These are phyloP conservation scores for Amia ocellicauda DNA, from an alignment of 2,113 vertebrate genomes.

Conservation along the genomic window DNA sequence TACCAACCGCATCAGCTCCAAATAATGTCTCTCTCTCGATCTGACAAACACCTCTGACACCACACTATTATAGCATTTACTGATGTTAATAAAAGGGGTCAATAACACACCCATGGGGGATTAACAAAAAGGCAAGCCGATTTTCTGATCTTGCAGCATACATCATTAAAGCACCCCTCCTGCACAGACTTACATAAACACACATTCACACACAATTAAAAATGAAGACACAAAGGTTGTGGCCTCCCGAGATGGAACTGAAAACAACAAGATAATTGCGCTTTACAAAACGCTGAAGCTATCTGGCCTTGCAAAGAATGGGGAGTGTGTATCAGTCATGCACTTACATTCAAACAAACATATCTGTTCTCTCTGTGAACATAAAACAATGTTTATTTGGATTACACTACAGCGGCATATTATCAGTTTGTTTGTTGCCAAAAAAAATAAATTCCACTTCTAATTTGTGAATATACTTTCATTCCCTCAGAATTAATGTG, in stretches of 20 bases:
- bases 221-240: conserved; percentile 40
- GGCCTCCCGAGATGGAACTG: conserved; percentile 38
- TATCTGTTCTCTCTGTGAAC: conserved; percentile 3
- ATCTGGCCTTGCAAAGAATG: conserved; percentile 37
- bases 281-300: conserved; percentile 45
- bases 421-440: conserved; percentile 45
- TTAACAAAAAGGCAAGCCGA: conserved; percentile 46
- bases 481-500: conserved; percentile 38
- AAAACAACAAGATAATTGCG: conserved; percentile 47
- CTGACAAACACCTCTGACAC: conserved; percentile 57
- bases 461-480: conserved; percentile 41
- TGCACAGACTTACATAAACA: conserved; percentile 18
- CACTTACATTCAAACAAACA: conserved; percentile 30
- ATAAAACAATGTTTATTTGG: conserved; percentile 40
- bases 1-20: conserved; percentile 24
- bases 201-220: conserved; percentile 35
- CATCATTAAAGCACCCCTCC: conserved; percentile 34
- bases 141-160: conserved; percentile 30
- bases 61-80: conserved; percentile 52
- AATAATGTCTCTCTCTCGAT: conserved; percentile 45
- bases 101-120: conserved; percentile 43
- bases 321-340: conserved; percentile 23
- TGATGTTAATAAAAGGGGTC: conserved; percentile 60
- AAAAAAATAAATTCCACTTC: conserved; percentile 38
- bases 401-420: conserved; percentile 39